These are phyloP conservation scores for Bradypodion ventrale DNA, from an alignment of 2,797 vertebrate genomes.

Conservation along the genomic window DNA sequence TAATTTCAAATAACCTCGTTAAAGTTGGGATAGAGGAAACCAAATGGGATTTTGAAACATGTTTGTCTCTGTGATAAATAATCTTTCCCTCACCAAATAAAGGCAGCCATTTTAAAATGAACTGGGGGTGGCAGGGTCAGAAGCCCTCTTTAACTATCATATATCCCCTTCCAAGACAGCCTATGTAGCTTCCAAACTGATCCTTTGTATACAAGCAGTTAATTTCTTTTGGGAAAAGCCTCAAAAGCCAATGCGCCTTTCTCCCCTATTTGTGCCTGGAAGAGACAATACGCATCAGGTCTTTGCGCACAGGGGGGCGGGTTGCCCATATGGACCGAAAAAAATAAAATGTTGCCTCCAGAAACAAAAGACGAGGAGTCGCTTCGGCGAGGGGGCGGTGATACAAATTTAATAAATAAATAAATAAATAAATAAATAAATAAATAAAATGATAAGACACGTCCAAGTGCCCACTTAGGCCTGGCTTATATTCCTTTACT, in stretches of 20 bases:
- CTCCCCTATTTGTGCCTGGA: neutral
- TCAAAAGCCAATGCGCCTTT: neutral
- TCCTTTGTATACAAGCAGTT: neutral
- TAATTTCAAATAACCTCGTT: too few species aligned
- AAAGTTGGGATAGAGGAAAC: neutral
- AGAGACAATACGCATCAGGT: neutral
- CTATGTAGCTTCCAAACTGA: neutral
- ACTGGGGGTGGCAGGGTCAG: too few species aligned
- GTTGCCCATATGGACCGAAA: neutral
- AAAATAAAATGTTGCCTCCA: neutral
- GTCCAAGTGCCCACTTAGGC: neutral
- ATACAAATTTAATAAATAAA: too few species aligned
- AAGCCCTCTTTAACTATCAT: neutral
- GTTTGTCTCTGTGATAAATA: neutral
- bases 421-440: too few species aligned
- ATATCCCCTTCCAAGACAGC: neutral
- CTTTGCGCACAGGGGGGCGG: neutral
- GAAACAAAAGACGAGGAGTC: neutral
- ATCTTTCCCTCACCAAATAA: neutral
- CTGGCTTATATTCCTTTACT: neutral
- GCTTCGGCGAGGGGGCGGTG: too few species aligned
- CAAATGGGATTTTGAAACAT: neutral
- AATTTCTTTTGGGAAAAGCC: neutral
- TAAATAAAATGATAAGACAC: too few species aligned
- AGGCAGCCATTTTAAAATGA: constrained; percentile 21